phyloP scores from a whole-genome alignment of 1,140 invertebrate species.

The Lycorma delicatula region DNA sequence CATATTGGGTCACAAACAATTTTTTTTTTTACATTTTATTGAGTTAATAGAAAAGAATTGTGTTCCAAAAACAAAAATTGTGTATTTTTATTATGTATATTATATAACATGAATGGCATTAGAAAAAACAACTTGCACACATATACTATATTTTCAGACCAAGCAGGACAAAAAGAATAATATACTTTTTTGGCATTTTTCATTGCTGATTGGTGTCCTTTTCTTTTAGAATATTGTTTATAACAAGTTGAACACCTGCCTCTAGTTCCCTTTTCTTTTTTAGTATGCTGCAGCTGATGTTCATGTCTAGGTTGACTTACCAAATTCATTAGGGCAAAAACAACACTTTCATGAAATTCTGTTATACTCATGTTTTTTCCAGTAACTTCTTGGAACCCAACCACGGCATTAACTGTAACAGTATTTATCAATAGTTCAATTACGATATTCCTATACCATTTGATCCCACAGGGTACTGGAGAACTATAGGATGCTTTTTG shows the following conservation, averaged over 20 bases:
- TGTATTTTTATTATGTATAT: not conserved
- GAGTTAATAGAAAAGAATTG: not conserved
- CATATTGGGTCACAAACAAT: not conserved
- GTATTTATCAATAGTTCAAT: not conserved
- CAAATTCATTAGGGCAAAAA: not conserved
- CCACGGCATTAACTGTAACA: not conserved
- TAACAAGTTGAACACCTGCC: not conserved
- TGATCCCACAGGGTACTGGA: not conserved
- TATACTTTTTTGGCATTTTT: too few species aligned
- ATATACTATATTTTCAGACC: not conserved
- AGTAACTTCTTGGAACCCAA: not conserved
- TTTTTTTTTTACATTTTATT: not conserved
- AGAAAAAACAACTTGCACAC: not conserved
- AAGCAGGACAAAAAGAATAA: not conserved
- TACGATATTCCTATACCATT: not conserved
- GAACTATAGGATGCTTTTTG: not conserved
- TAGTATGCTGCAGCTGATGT: not conserved
- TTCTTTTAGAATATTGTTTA: not conserved
- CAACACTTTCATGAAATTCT: not conserved
- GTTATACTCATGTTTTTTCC: not conserved
- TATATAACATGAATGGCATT: not conserved
- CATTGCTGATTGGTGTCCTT: too few species aligned
- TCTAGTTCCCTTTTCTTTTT: not conserved
- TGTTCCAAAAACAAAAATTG: not conserved
- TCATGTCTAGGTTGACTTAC: not conserved